Evolutionary conservation across 53 echinoderm and acorn worm species (phyloP).

Genomic region (Crossaster papposus): DNA sequence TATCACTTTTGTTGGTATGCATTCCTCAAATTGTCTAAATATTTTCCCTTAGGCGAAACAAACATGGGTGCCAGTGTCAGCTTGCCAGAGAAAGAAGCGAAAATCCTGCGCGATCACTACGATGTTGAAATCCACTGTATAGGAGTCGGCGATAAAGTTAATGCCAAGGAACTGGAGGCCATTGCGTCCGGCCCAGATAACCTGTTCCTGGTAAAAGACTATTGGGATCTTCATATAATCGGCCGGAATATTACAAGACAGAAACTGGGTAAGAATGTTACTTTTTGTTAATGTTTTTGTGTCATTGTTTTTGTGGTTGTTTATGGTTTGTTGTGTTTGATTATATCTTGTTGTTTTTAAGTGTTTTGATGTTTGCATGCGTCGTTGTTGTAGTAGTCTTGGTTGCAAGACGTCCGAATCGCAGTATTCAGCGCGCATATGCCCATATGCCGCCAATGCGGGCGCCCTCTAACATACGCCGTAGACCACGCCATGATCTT

Average conservation of each 20-base stretch:
- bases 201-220: conserved; percentile 43
- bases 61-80: conserved; percentile 40
- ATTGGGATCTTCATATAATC: conserved; percentile 11
- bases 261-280: background rate
- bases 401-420: no score
- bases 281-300: no score
- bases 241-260: conserved; percentile 21
- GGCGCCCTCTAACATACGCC: no score
- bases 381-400: no score
- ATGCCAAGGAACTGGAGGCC: conserved; percentile 31
- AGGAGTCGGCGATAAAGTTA: conserved; percentile 40
- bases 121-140: conserved; percentile 60
- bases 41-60: conserved; percentile 30
- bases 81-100: conserved; percentile 3
- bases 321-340: no score
- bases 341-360: no score
- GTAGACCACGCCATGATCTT: no score
- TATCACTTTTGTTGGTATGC: no score
- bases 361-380: no score
- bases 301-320: no score
- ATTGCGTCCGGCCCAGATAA: conserved; percentile 59
- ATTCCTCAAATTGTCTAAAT: background rate
- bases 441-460: no score
- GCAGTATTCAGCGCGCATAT: no score
- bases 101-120: conserved; percentile 15